Base-by-base conservation (phyloP, 2,797 vertebrate genomes). In the Artibeus jamaicensis region DNA sequence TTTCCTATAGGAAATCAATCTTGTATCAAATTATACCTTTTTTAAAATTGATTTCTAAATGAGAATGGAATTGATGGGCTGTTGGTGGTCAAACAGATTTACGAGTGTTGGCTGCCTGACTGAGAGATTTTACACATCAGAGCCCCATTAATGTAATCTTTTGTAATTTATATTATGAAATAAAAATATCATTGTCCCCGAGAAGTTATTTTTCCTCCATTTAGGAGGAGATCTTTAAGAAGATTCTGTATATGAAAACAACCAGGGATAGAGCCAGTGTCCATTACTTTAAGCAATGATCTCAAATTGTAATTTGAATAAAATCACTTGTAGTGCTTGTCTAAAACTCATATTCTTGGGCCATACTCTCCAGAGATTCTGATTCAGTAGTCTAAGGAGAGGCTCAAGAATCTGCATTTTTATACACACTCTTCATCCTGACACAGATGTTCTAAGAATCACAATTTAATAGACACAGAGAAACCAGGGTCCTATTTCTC, bases 181-280 rank as follows among this genome's bases (percentile, higher is more conserved):
- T 89, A 71, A 93, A 91, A 96, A 59, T 4, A 70, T 26, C 9
- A 70, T 29, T 89, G 24, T 92, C 39, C 26, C n/a, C 39, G 29
- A 90, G 34, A 91, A 85, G 22, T 77, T 91, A 67, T 83, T 91
- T 95, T 96, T 95, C 39, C 48, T 70, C 62, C 39, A 71, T 42
- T 53, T 67, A 59, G 57, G 57, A 59, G 24, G 10, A 81, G 37
- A 91, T 86, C 32, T 87, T 81, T n/a, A 21, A 68, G 71, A 92
- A 76, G 84, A 81, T 55, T 91, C 59, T 71, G 39, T n/a, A n/a
- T 67, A 42, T 44, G n/a, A 85, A 85, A 95, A 50, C 26, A 89
- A 86, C 37, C 39, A 90, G 26, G 14, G 70, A 34, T 73, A 85
- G 24, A 91, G 9, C 44, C 32, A 77, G 24, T 77, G 8, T 26